Evolutionary conservation across 2,888 invertebrate species (phyloP), one percentile per base, ranked within the genome.

Genomic region (Capitulum mitella): DNA sequence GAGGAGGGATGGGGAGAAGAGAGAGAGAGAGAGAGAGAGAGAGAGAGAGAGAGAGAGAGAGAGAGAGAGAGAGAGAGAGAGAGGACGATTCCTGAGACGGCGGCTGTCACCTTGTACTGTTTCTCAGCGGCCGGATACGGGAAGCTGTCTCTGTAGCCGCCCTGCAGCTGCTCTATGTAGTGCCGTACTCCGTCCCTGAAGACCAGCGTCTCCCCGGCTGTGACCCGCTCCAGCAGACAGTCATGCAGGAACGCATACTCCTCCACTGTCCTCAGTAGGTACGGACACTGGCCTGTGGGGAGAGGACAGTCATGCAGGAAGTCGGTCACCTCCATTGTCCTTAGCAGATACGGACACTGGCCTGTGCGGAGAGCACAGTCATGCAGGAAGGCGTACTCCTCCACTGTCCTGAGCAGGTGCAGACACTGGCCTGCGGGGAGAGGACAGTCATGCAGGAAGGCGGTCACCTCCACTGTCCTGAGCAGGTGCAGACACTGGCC

Each of bases 181-280:
- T 85, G 85, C 61, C 87, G 85, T 79, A 89, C 86, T 82, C 87
- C 86, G 81, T 86, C 87, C 78, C 86, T 84, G 82, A 86, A 84
- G 82, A 95, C 90, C 86, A 94, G 92, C 6, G 94, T 96, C 87
- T 93, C 94, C 78, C 93, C 93, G 78, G 92, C 93, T 79, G 95
- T 90, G 58, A 98, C 95, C 82, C 95, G 95, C 87, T 98, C 97
- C 61, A 96, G 89, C 80, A 98, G 86, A 0, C 97, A 97, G 86
- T 98, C 97, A 87, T 98, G 98, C 82, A 98, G 95, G 87, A 98
- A 98, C 82, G 98, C 95, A 87, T 98, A 98, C 85, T 98, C 98
- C 85, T 98, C 98, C 88, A 98, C 97, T 16, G 98, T 99, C 87
- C 98, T 98, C 10, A 64, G 22, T 1, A 64, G 37, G 22, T n/a